Percentiles rank a stretch among this genome's conserved stretches.
These are phyloP conservation scores for Phyllotreta cruciferae DNA, from an alignment of 2,888 invertebrate species.

Conservation along the genomic window DNA sequence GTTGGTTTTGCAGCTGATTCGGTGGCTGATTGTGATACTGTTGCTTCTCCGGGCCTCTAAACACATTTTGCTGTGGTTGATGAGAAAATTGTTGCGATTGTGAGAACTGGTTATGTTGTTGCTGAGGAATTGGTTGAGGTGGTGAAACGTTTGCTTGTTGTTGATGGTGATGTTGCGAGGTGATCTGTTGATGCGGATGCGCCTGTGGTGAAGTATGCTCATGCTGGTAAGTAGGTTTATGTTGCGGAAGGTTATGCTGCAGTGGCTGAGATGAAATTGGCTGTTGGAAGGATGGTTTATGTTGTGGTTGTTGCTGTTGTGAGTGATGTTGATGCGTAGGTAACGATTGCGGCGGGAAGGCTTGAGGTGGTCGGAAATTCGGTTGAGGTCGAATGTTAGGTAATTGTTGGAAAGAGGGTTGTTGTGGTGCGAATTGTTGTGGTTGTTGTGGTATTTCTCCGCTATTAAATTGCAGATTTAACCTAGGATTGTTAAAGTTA, in stretches of 20 bases:
- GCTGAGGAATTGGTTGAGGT: conserved; percentile 35
- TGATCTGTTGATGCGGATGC: conserved; percentile 25
- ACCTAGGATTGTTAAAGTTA: conserved; percentile 40
- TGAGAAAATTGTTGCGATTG: conserved; percentile 3
- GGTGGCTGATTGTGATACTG: conserved; percentile 45
- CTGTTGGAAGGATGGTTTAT: conserved; percentile 50
- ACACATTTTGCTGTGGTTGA: conserved; percentile 34
- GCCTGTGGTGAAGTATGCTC: background rate
- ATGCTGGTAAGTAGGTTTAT: conserved; percentile 44
- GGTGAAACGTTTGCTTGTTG: conserved; percentile 14
- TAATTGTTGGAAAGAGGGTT: conserved; percentile 27
- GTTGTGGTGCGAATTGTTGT: conserved; percentile 32
- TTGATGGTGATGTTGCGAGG: conserved; percentile 42
- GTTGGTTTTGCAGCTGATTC: conserved; percentile 38
- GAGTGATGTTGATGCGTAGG: conserved; percentile 30
- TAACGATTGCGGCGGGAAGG: conserved; percentile 43
- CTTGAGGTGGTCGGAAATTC: conserved; percentile 47
- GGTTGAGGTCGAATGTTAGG: conserved; percentile 39
- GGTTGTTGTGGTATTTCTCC: conserved; percentile 24
- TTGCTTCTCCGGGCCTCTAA: conserved; percentile 33
- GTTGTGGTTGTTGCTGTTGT: conserved; percentile 43
- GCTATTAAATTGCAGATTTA: conserved; percentile 51
- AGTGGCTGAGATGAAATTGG: background rate
- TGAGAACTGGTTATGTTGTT: conserved; percentile 36
- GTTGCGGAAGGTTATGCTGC: conserved; percentile 35